Evolutionary conservation across 2,888 invertebrate genomes (phyloP).

Genomic region (Stomorhina lunata): DNA sequence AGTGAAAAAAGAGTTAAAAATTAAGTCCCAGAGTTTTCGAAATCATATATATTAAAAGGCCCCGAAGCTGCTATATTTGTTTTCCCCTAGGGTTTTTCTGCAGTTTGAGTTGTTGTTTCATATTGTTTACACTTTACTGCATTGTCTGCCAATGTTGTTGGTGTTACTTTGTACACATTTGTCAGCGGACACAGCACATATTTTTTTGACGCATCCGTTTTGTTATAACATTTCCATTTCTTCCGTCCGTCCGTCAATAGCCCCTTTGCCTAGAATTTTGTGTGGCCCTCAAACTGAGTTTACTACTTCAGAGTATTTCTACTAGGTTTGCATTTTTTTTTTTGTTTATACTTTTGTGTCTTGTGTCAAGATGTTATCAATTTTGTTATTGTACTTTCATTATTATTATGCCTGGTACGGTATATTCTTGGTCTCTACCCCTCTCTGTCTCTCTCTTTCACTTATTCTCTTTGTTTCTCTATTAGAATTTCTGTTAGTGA

Average conservation of each 20-base stretch:
- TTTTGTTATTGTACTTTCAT: not conserved
- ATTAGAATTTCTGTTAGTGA: not conserved
- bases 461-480: not conserved
- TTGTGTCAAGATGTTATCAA: constrained; percentile 47
- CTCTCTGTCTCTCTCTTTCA: not conserved
- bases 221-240: not conserved
- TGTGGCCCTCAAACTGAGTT: constrained; percentile 2
- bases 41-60: too few relatives aligned
- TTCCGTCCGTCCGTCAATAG: not conserved
- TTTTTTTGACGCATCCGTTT: constrained; percentile 11
- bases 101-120: too few relatives aligned
- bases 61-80: too few relatives aligned
- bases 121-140: too few relatives aligned
- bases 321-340: not conserved
- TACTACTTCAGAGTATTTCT: not conserved
- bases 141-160: too few relatives aligned
- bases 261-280: not conserved
- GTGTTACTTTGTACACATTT: too few relatives aligned
- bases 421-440: not conserved
- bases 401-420: not conserved
- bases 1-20: too few relatives aligned
- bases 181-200: constrained; percentile 27
- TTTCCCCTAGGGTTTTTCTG: too few relatives aligned
- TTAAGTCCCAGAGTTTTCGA: too few relatives aligned
- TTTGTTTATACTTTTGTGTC: constrained; percentile 15